These are phyloP conservation scores for Leptura quadrifasciata DNA, from an alignment of 2,888 invertebrate species.

Conservation along the genomic window DNA sequence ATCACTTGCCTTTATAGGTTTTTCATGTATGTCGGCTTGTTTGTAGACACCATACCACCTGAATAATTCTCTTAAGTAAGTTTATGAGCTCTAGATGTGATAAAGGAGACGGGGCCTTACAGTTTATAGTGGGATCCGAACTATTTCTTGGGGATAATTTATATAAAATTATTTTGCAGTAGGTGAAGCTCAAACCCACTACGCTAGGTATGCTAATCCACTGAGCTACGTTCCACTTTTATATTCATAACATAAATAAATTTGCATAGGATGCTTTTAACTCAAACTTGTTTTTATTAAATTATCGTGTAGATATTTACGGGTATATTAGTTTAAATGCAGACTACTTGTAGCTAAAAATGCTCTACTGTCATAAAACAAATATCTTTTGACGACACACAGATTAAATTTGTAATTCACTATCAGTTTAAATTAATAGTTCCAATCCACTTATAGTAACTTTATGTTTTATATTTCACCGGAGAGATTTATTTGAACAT, in stretches of 20 bases:
- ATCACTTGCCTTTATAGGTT: no score
- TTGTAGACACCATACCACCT: no score
- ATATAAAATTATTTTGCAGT: no score
- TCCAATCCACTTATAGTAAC: background rate
- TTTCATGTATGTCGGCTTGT: no score
- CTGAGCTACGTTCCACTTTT: no score
- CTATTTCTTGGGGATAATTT: no score
- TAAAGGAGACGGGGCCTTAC: no score
- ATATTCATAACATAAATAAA: constrained; percentile 7
- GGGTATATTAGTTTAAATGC: background rate
- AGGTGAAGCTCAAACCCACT: no score
- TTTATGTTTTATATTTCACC: background rate
- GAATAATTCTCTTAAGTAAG: no score
- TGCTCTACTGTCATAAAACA: background rate
- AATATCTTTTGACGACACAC: constrained; percentile 1
- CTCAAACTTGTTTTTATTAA: background rate
- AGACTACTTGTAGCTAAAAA: constrained; percentile 12
- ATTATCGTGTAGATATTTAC: background rate
- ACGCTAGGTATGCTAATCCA: no score
- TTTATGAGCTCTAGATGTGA: no score
- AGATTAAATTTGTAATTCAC: background rate
- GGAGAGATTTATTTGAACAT: constrained; percentile 6
- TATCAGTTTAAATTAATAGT: background rate
- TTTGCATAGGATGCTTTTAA: background rate
- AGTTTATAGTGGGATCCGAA: no score